These are phyloP conservation scores for Ptychoptera albimana DNA, from an alignment of 2,888 invertebrate genomes.

Conservation along the genomic window DNA sequence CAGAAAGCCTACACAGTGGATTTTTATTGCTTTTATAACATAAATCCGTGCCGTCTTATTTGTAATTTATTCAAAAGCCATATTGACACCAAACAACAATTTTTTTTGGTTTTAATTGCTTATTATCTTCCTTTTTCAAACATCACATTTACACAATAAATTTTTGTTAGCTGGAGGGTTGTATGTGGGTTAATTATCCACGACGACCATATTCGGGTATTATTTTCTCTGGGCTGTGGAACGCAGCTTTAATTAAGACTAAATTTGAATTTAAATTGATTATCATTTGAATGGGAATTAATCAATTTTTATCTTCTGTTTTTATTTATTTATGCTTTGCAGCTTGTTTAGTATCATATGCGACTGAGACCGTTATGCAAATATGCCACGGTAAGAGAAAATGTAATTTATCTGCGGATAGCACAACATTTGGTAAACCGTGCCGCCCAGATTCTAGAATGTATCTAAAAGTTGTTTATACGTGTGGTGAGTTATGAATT, in stretches of 20 bases:
- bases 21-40: background rate
- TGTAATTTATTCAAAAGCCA: too few species aligned
- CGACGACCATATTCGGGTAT: too few species aligned
- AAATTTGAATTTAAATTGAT: too few species aligned
- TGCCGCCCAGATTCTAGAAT: conserved; percentile 68
- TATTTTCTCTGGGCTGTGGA: background rate
- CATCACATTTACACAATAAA: too few species aligned
- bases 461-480: conserved; percentile 77
- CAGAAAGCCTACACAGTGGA: too few species aligned
- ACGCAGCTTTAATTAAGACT: too few species aligned
- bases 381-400: conserved; percentile 71
- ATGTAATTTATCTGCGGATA: conserved; percentile 69
- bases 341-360: conserved; percentile 80
- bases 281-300: background rate
- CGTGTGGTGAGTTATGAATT: conserved; percentile 81
- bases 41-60: too few species aligned
- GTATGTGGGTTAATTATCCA: background rate
- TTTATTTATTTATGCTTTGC: conserved; percentile 20
- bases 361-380: conserved; percentile 80
- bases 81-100: too few species aligned
- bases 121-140: too few species aligned
- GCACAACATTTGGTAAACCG: conserved; percentile 68
- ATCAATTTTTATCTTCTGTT: background rate
- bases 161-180: background rate
- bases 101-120: too few species aligned